Evolutionary conservation across 2,888 invertebrate species (phyloP), one percentile per base, ranked within the genome.

Genomic region (Globia sparganii): DNA sequence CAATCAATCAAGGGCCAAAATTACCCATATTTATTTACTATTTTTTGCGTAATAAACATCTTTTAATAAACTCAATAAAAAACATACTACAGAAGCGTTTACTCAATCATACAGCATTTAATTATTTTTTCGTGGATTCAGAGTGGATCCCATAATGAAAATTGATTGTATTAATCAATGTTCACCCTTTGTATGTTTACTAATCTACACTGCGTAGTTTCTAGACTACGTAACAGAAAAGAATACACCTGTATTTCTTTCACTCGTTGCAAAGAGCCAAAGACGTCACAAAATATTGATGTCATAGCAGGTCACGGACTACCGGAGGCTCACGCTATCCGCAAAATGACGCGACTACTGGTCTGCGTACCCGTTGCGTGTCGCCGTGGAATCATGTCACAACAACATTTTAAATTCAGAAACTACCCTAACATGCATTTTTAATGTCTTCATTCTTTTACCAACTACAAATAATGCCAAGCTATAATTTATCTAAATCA

Each of bases 401-500:
- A 81, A 66, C 73, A 72, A 81, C 72, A 76, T 74, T 85, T 81
- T 77, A 59, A 77, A 81, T 74, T 46, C 78, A 59, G 37, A 37
- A 74, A 71, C 72, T 40, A 75, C 75, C 81, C 72, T 15, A 81
- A 85, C 77, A 77, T 83, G 69, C 66, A 86, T 78, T 82, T 82
- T 72, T 78, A 83, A 84, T 78, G 69, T 72, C 86, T 84, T 84
- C 53, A 84, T 84, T 83, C 62, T 68, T 75, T 78, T 66, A n/a
- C 65, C 21, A 82, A 72, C 83, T 62, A 74, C 61, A 78, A 75
- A 75, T 71, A 69, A 62, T 59, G 15, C 5, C 46, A 61, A 46
- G 53, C 83, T 82, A 85, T 81, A 73, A 85, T 84, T 70, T 72
- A 76, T 84, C 77, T 77, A 75, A 77, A 77, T 86, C 72, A 83